These are phyloP conservation scores for Chaetogeoica ovagalla DNA, from an alignment of 2,888 invertebrate species.

Conservation along the genomic window DNA sequence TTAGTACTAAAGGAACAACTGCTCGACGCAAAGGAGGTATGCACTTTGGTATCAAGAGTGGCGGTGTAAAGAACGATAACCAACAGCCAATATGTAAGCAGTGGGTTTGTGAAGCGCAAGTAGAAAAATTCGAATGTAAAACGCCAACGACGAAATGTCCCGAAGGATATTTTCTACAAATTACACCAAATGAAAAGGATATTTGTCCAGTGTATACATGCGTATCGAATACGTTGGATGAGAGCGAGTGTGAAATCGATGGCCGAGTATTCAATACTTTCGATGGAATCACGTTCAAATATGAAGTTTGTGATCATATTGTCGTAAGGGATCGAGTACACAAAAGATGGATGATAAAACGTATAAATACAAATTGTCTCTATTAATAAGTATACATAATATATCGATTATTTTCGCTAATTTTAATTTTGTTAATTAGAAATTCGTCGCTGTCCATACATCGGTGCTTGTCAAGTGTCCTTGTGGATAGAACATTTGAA, in stretches of 20 bases:
- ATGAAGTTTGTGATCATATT: conserved; percentile 80
- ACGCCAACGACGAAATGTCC: conserved; percentile 21
- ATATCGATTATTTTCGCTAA: background rate
- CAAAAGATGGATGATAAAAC: conserved; percentile 71
- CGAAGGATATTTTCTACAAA: conserved; percentile 45
- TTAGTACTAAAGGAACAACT: conserved; percentile 37
- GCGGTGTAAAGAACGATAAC: conserved; percentile 31
- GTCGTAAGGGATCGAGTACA: conserved; percentile 71
- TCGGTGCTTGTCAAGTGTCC: conserved; percentile 66
- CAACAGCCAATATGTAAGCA: conserved; percentile 40
- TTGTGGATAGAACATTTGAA: conserved; percentile 68
- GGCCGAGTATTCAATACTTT: conserved; percentile 79
- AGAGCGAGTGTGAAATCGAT: conserved; percentile 72
- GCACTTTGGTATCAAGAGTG: background rate
- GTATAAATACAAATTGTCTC: conserved; percentile 61
- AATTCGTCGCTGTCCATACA: conserved; percentile 67
- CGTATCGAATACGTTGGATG: conserved; percentile 67
- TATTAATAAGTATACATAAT: too few species aligned
- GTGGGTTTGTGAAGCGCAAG: conserved; percentile 37
- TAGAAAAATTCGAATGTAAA: conserved; percentile 19
- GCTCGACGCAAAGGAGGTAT: conserved; percentile 23
- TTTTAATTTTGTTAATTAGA: conserved; percentile 61
- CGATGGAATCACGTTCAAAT: conserved; percentile 76
- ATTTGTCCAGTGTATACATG: conserved; percentile 66
- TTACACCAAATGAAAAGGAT: conserved; percentile 48